Base-by-base conservation (phyloP, 1,140 invertebrate genomes). In the Tigriopus japonicus region DNA sequence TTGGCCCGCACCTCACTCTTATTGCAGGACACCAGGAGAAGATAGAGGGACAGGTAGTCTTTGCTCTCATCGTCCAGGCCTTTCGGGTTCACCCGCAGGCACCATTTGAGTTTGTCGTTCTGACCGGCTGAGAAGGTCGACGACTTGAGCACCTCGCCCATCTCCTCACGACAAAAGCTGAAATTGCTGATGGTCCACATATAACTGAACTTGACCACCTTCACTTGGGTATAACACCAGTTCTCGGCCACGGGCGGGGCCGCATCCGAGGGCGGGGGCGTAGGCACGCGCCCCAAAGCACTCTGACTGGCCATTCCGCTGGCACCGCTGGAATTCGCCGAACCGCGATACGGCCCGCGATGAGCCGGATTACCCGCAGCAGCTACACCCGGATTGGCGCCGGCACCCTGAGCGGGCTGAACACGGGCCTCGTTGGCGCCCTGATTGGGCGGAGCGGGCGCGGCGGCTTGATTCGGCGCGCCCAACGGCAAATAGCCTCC, bases 131-230 rank as follows among this genome's bases (percentile, higher is more conserved):
- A 97, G 76, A 98, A 98, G 65, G 93, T 97, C 65, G 93, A 98
- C 73, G 92, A 97, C 79, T 98, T 98, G 68, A 98, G 80, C 63
- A 98, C 94, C 79, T 98, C 94, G 66, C 94, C 94, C 93, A 98
- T 97, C 78, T 98, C 94, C 77, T 98, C 94, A 64, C 90, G 84
- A 75, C 90, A 94, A 77, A 98, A 98, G 78, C 91, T 96, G 77
- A 98, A 98, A 81, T 98, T 98, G 75, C 97, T 98, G 78, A 98
- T 98, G 69, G 94, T 98, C 95, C 95, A 98, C 88, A 98, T 98
- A 75, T 97, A 98, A 76, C 89, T 94, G 79, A 98, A 98, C 77
- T 98, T 98, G 62, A 97, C 91, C 73, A 98, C 93, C 84, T 98
- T 98, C 68, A 98, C 92, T 91, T 98, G 87, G 70, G 88, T 93